Evolutionary conservation across 2,888 invertebrate species (phyloP).

Genomic region (Polyommatus iphigenia): DNA sequence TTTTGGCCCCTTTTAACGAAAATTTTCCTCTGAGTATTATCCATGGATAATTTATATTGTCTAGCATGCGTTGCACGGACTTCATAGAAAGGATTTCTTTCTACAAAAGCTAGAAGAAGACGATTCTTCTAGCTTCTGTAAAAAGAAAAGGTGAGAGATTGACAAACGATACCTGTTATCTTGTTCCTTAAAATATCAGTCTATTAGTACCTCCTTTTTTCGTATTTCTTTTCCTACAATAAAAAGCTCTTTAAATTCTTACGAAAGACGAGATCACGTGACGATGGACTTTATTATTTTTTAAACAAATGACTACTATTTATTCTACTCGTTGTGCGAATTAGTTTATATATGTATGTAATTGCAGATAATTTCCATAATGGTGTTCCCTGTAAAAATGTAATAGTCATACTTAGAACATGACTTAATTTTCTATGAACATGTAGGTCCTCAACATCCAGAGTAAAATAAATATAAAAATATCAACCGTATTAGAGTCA

Average conservation of each 20-base stretch:
- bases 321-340: not conserved
- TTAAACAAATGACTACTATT: not conserved
- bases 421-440: not conserved
- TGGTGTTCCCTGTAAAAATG: conserved; percentile 3
- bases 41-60: no score
- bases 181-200: no score
- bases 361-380: not conserved
- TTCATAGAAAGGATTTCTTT: no score
- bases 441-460: not conserved
- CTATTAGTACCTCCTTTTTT: no score
- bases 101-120: no score
- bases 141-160: no score
- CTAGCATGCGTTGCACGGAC: no score
- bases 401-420: not conserved
- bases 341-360: not conserved
- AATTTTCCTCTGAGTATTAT: no score
- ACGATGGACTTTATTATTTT: not conserved
- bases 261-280: not conserved
- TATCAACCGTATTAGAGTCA: not conserved
- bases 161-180: no score
- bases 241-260: not conserved
- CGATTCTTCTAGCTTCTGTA: no score
- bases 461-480: not conserved
- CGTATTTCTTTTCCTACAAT: not conserved
- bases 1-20: no score